These are phyloP conservation scores for Phaethornis superciliosus DNA, from an alignment of 2,113 vertebrate species.

Conservation along the genomic window DNA sequence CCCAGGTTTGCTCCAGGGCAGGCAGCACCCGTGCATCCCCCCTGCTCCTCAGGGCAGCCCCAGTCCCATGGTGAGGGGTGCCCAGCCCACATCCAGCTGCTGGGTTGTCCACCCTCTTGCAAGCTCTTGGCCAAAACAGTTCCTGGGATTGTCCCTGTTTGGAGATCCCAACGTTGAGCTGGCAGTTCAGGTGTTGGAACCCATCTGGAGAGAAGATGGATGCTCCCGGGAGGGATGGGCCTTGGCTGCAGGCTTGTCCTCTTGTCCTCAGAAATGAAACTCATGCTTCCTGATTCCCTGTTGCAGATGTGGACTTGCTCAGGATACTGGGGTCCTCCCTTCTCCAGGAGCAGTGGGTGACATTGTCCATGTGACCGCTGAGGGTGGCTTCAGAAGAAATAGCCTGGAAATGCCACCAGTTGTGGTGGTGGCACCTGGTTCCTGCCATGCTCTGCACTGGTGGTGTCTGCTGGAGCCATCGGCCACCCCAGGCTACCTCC, in stretches of 20 bases:
- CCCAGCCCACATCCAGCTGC: no score
- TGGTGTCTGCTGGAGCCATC: accelerated
- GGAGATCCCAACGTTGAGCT: accelerated
- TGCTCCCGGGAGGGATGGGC: accelerated
- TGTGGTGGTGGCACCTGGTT: background rate
- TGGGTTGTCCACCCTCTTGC: background rate
- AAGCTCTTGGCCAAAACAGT: accelerated
- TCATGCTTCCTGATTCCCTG: accelerated
- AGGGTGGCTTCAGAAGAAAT: background rate
- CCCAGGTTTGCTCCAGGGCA: background rate
- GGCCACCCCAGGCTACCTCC: accelerated
- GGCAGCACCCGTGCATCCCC: background rate
- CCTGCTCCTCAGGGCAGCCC: no score
- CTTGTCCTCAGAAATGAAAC: background rate
- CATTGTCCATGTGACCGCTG: accelerated
- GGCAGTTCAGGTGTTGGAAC: accelerated
- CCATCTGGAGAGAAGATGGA: accelerated
- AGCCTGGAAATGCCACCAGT: accelerated
- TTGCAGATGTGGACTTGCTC: accelerated
- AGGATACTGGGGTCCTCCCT: no score
- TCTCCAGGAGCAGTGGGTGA: background rate
- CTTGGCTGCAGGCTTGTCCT: no score
- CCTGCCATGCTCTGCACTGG: accelerated
- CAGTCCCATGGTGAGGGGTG: no score
- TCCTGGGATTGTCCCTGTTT: accelerated